A percentile compares a stretch with the other conserved stretches of the same genome.
Evolutionary conservation across 2,797 vertebrate species (phyloP).

Genomic region (Cyprinodon diabolis): DNA sequence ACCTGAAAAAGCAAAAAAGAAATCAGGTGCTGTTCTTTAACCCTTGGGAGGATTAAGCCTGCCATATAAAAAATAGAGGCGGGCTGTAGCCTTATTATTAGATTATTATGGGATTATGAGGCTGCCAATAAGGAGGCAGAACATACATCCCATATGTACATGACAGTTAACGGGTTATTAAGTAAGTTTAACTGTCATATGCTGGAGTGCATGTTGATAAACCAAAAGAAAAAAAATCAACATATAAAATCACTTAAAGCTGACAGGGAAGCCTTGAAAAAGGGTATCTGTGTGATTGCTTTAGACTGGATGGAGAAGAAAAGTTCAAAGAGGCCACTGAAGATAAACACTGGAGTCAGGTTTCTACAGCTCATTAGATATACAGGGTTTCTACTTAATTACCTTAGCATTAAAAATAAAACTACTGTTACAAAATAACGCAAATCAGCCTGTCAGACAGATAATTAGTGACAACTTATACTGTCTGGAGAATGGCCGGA

Average conservation of each 20-base stretch:
- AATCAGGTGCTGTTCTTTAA: too few relatives aligned
- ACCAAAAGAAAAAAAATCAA: background rate
- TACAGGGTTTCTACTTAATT: background rate
- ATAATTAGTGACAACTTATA: constrained; percentile 5
- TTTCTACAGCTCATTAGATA: background rate
- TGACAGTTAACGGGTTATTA: too few relatives aligned
- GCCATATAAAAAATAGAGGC: too few relatives aligned
- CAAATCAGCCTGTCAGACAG: background rate
- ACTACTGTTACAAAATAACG: background rate
- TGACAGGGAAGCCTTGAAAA: background rate
- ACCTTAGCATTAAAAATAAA: background rate
- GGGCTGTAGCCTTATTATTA: too few relatives aligned
- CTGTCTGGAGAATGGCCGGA: background rate
- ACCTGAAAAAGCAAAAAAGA: too few relatives aligned
- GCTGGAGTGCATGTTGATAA: background rate
- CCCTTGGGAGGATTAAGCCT: too few relatives aligned
- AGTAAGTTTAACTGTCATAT: background rate
- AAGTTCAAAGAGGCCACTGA: background rate
- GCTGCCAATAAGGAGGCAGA: too few relatives aligned
- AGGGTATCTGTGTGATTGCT: background rate
- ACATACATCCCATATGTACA: too few relatives aligned
- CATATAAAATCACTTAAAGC: background rate
- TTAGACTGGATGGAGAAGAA: background rate
- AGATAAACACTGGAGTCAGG: background rate
- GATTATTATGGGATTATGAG: too few relatives aligned